Evolutionary conservation across 2,888 invertebrate genomes (phyloP), one percentile per base, ranked within the genome.

Genomic region (Drosophila infuscata): DNA sequence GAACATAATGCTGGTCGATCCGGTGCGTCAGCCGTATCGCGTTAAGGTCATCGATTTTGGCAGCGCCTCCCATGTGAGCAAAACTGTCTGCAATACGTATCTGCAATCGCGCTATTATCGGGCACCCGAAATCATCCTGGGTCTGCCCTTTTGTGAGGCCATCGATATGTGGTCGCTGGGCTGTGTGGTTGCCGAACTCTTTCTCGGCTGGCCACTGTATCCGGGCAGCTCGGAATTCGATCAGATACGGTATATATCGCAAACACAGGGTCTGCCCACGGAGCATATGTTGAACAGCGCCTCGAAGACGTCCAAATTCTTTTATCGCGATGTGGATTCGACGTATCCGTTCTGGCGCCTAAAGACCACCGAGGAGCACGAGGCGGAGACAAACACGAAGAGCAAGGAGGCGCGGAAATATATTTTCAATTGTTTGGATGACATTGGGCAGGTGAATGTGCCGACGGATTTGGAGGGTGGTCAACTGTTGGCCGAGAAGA

Each of bases 111-210:
- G 99, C 92, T 99, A 99, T 93, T 99, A 99, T 94, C 96, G 99
- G 83, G 98, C 99, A 41, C 99, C 99, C 3, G 99, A 99, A 94
- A 99, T 99, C 91, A 99, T 99, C 91, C 95, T 99, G 91, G 99
- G 99, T 30, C 94, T 99, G 88, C 99, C 99, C 74, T 99, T 99
- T 94, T 99, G 99, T 94, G 99, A 99, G 94, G 98, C 99, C 17
- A 99, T 99, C 90, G 99, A 99, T 94, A 99, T 99, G 99, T 99
- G 99, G 99, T 99, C 99, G 8, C 94, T 99, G 82, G 99, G 99
- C 69, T 99, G 99, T 94, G 99, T 99, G 77, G 99, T 99, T 54
- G 99, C 99, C 3, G 99, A 99, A 93, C 94, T 99, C 83, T 99
- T 99, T 94, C 95, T 99, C 52, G 99, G 99, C 78, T 99, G 99